These are phyloP conservation scores for Lophura nycthemera DNA, from an alignment of 2,113 vertebrate genomes.

Conservation along the genomic window DNA sequence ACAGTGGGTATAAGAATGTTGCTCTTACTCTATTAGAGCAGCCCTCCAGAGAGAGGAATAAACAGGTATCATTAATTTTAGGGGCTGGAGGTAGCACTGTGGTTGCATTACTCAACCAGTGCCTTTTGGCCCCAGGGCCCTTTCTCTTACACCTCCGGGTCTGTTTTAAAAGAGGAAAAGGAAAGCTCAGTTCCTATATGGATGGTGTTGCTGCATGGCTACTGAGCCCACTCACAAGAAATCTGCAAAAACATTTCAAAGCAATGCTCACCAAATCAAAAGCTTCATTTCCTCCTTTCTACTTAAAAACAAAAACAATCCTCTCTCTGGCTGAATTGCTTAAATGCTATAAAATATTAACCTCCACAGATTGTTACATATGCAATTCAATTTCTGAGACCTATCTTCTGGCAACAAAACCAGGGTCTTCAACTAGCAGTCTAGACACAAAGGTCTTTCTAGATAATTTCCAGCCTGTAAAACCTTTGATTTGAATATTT, in stretches of 20 bases:
- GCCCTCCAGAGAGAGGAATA: background rate
- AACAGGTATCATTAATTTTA: background rate
- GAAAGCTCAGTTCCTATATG: background rate
- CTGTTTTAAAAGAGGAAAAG: background rate
- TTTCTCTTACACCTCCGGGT: background rate
- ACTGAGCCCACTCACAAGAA: background rate
- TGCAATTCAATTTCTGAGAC: background rate
- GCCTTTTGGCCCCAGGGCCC: background rate
- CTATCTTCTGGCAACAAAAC: background rate
- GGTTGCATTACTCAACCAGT: background rate
- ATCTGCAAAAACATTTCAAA: background rate
- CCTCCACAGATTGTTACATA: background rate
- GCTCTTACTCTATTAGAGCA: background rate
- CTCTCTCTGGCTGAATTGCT: background rate
- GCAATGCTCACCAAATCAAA: background rate
- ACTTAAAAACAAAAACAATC: background rate
- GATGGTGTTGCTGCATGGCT: background rate
- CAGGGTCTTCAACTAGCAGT: background rate
- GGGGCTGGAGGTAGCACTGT: background rate
- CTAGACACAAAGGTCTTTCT: background rate
- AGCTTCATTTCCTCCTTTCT: background rate
- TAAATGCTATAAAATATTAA: background rate
- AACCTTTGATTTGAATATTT: constrained; percentile 19
- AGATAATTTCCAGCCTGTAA: background rate
- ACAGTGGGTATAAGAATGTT: background rate